Evolutionary conservation across 2,797 vertebrate genomes (phyloP), one percentile per base, ranked within the genome.

Genomic region (Calcarius lapponicus): DNA sequence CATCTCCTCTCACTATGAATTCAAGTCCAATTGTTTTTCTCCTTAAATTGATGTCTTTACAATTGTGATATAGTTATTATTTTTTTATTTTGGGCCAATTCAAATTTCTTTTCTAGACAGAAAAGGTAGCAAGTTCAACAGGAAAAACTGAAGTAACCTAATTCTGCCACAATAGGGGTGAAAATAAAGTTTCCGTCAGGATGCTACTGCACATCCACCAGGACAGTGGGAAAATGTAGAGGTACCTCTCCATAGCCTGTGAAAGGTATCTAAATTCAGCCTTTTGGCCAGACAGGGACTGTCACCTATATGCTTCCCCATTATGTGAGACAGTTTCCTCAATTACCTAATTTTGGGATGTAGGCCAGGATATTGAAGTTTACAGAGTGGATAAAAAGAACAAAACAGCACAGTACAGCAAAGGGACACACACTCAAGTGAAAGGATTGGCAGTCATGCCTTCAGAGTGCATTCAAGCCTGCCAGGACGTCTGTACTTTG

Each of bases 141-240:
- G 13, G 4, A 48, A 11, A 80, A 54, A 32, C 0, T 20, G 18
- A 66, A 66, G 14, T 15, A 66, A 28, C 0, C 2, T n/a, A 51
- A 25, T 47, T 71, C n/a, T 71, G 6, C 9, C 34, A n/a, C 8
- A 60, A 6, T 2, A 43, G 9, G 0, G 4, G 13, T 1, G 2
- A 2, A 34, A 78, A 62, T 28, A 50, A 50, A 47, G 5, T 80
- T 26, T 70, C 66, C 21, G 29, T 36, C 25, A 20, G 12, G 5
- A 25, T 58, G 20, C 13, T 56, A 8, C 7, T 47, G 25, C 10
- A 43, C 5, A 43, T 66, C 19, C 14, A 73, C 4, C 13, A 22
- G 61, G 13, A 18, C 7, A 38, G 34, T 13, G 20, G 32, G 11
- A 79, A 9, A 67, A 79, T 13, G 3, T 11, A 42, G 22, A 36